Conservation (phyloP, 2,888 invertebrate species). For the Carpatolechia fugitivella region DNA sequence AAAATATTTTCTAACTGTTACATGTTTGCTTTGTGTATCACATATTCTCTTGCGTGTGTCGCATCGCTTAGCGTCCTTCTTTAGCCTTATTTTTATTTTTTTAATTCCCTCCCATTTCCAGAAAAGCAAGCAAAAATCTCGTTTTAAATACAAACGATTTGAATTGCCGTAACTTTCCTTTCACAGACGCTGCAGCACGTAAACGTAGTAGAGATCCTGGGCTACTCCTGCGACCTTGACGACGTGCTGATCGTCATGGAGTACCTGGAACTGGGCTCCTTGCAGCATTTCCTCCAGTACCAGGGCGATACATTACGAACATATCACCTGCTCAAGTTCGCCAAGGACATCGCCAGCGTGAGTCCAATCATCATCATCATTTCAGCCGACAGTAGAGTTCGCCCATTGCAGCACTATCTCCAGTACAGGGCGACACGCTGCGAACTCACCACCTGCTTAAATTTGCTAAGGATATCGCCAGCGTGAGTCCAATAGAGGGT, state of each 20-base stretch:
- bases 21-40: too few relatives aligned
- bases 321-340: constrained; percentile 84
- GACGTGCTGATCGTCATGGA: constrained; percentile 93
- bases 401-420: constrained; percentile 90
- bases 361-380: too few relatives aligned
- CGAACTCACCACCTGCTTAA: constrained; percentile 82
- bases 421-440: constrained; percentile 85
- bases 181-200: constrained; percentile 87
- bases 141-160: background rate
- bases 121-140: too few relatives aligned
- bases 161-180: constrained; percentile 6
- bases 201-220: constrained; percentile 93
- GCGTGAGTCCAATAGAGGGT: constrained; percentile 76
- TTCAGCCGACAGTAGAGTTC: too few relatives aligned
- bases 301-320: constrained; percentile 83
- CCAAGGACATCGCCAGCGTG: constrained; percentile 90
- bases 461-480: constrained; percentile 90
- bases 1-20: too few relatives aligned
- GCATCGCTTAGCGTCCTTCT: too few relatives aligned
- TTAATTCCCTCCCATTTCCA: too few relatives aligned
- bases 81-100: too few relatives aligned
- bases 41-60: too few relatives aligned
- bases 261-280: constrained; percentile 89
- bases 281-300: constrained; percentile 88
- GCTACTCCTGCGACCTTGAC: constrained; percentile 86